Conservation (phyloP, 2,888 invertebrate genomes). For the Ectemnius continuus region DNA sequence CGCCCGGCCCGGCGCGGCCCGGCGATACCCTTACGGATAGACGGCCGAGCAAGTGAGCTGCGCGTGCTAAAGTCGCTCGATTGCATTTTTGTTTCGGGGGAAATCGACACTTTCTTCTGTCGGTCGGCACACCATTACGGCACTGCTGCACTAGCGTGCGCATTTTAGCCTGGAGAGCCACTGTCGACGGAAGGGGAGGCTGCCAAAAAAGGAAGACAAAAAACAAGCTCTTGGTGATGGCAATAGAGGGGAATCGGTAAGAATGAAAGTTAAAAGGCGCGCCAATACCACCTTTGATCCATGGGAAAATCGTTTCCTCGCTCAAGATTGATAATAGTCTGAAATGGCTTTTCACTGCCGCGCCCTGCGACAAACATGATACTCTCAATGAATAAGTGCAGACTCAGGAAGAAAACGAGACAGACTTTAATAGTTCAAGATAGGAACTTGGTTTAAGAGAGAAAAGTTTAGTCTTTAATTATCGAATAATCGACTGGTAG, state of each 20-base stretch:
- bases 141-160: neutral
- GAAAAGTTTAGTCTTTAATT: slow-evolving; percentile 5
- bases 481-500: neutral
- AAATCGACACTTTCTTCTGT: slow-evolving; percentile 63
- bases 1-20: too few species aligned
- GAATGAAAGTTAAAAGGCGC: slow-evolving; percentile 1
- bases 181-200: neutral
- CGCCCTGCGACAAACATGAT: too few species aligned
- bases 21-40: slow-evolving; percentile 32
- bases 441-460: neutral
- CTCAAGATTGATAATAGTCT: too few species aligned
- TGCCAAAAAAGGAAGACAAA: too few species aligned
- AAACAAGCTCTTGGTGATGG: neutral
- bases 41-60: slow-evolving; percentile 5
- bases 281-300: too few species aligned
- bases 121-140: slow-evolving; percentile 9
- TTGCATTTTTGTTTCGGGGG: slow-evolving; percentile 56
- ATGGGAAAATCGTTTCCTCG: too few species aligned
- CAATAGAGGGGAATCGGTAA: neutral
- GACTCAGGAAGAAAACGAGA: too few species aligned
- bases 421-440: too few species aligned
- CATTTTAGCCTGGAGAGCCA: neutral
- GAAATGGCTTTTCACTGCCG: too few species aligned
- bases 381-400: too few species aligned
- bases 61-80: neutral